Evolutionary conservation across 1,140 invertebrate genomes (phyloP), one percentile per base, ranked within the genome.

Genomic region (Ericerus pela): DNA sequence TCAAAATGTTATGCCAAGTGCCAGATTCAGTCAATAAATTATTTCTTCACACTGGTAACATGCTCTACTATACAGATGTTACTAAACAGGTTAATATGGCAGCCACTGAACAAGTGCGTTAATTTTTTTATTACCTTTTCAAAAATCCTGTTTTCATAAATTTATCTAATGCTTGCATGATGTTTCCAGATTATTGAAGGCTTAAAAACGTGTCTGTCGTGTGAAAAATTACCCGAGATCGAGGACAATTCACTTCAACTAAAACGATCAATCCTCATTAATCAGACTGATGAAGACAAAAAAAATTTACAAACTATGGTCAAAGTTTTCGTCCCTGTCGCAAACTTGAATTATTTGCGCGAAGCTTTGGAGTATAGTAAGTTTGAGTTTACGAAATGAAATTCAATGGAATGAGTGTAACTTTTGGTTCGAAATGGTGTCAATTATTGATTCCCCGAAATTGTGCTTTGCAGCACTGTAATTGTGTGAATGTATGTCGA

Each of bases 1-100:
- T n/a, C n/a, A 57, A 53, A 27, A 60, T 60, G 59, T 52, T 59
- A 8, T 33, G 33, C 43, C 30, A 30, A n/a, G 54, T 62, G 28
- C 58, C 59, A 5, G 28, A 59, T 51, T 31, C 27, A 10, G 57
- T 59, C 20, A 55, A 59, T 4, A 68, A 68, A 55, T 58, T 71
- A 29, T 63, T 72, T 53, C 78, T 91, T 56, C 84, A 86, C 63
- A 90, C 87, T 30, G 88, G 88, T 54, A 92, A 93, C 71, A 85
- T 92, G 59, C 74, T 92, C 29, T 81, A 79, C 61, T 76, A 86
- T 56, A 82, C 85, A 65, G 79, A 87, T 64, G 73, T 88, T 18
- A 88, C 85, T 65, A 84, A 82, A 68, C 88, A 88, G 67, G 80
- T 84, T 53, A 82, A 81, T 59, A 81, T 86, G 66, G 83, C 79